Conservation (phyloP, 1,140 invertebrate genomes). For the Sarcophaga bullata region DNA sequence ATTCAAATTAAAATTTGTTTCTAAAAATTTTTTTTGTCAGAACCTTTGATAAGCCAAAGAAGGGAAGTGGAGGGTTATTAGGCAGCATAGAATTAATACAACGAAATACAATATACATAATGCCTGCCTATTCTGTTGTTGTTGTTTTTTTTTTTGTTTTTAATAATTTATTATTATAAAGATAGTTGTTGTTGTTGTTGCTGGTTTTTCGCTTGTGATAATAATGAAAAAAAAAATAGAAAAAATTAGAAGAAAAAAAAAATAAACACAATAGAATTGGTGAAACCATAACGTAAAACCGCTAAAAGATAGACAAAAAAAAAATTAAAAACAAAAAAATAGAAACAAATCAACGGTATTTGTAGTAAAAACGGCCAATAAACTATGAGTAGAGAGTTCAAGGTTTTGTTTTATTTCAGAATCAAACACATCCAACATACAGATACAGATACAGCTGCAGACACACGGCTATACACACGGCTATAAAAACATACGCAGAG, state of each 20-base stretch:
- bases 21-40: too few species aligned
- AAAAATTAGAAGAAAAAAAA: too few species aligned
- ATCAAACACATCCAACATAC: conserved; percentile 48
- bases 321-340: conserved; percentile 28
- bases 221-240: too few species aligned
- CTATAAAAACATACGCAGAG: background rate
- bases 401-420: conserved; percentile 55
- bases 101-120: too few species aligned
- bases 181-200: background rate
- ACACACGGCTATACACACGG: background rate
- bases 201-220: background rate
- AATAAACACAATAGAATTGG: background rate
- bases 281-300: conserved; percentile 26
- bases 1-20: too few species aligned
- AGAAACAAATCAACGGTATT: conserved; percentile 57
- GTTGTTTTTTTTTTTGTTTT: too few species aligned
- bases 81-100: too few species aligned
- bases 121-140: too few species aligned
- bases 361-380: conserved; percentile 65
- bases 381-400: conserved; percentile 63
- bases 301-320: background rate
- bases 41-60: too few species aligned
- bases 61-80: too few species aligned
- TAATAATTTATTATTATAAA: too few species aligned
- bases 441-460: background rate